phyloP scores from a whole-genome alignment of 2,888 invertebrate genomes.

The Eupithecia tripunctaria region DNA sequence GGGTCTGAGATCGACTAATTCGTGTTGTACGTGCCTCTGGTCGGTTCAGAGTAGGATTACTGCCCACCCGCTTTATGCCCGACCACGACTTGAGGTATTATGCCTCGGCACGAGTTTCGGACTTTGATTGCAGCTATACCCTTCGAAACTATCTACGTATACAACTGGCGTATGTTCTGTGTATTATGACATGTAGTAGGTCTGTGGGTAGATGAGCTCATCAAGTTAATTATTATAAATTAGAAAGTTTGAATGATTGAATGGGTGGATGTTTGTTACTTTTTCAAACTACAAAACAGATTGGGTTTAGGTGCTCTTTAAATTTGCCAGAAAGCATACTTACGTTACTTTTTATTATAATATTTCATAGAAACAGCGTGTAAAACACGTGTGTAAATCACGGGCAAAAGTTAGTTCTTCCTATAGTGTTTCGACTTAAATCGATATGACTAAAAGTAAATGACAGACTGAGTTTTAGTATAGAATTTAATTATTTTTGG shows the following conservation, averaged over 20 bases:
- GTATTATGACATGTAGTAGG: too few species aligned
- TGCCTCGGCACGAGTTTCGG: constrained; percentile 55
- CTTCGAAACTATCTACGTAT: constrained; percentile 24
- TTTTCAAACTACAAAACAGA: not conserved
- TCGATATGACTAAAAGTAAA: too few species aligned
- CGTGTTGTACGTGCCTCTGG: constrained; percentile 56
- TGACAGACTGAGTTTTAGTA: not conserved
- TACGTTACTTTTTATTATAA: too few species aligned
- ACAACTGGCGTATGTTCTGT: not conserved
- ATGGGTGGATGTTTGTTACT: not conserved
- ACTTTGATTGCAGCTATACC: constrained; percentile 27
- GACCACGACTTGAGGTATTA: constrained; percentile 58
- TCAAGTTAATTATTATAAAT: too few species aligned
- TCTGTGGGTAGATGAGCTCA: too few species aligned
- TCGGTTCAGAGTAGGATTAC: constrained; percentile 58
- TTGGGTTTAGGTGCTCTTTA: not conserved
- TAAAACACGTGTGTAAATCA: too few species aligned
- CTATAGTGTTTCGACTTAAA: too few species aligned
- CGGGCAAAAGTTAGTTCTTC: too few species aligned
- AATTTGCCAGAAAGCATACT: not conserved
- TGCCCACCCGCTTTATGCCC: constrained; percentile 53
- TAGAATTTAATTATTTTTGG: not conserved
- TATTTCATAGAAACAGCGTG: too few species aligned
- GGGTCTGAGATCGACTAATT: constrained; percentile 48
- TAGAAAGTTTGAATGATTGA: too few species aligned